Evolutionary conservation across 2,888 invertebrate genomes (phyloP).

Genomic region (Athalia rosae): DNA sequence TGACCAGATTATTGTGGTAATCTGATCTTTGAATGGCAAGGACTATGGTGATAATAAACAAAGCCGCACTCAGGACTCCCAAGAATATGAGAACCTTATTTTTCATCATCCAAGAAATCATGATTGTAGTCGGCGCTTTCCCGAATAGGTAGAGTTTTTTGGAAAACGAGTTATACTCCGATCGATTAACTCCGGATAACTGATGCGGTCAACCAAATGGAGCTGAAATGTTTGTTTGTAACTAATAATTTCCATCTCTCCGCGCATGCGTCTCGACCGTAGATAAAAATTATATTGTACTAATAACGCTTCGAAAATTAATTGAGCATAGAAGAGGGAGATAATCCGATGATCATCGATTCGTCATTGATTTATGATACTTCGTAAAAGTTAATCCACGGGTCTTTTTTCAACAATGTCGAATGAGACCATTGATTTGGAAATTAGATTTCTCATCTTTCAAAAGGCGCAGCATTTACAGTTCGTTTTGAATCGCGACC

Average conservation of each 20-base stretch:
- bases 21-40: constrained; percentile 74
- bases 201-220: not conserved
- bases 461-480: too few relatives aligned
- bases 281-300: not conserved
- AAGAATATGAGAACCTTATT: constrained; percentile 72
- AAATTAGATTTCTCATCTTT: too few relatives aligned
- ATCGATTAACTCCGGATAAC: constrained; percentile 9
- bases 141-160: too few relatives aligned
- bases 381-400: too few relatives aligned
- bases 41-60: constrained; percentile 76
- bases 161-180: not conserved
- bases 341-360: too few relatives aligned
- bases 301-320: not conserved
- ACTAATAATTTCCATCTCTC: not conserved
- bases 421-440: too few relatives aligned
- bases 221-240: not conserved
- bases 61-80: constrained; percentile 68
- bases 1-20: constrained; percentile 3
- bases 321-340: too few relatives aligned
- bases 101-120: constrained; percentile 43
- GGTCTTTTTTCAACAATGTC: too few relatives aligned
- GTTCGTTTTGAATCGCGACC: too few relatives aligned
- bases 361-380: too few relatives aligned
- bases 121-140: constrained; percentile 1
- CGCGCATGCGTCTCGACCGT: not conserved